Conservation (phyloP, 2,888 invertebrate genomes). For the Rhamnusium bicolor region DNA sequence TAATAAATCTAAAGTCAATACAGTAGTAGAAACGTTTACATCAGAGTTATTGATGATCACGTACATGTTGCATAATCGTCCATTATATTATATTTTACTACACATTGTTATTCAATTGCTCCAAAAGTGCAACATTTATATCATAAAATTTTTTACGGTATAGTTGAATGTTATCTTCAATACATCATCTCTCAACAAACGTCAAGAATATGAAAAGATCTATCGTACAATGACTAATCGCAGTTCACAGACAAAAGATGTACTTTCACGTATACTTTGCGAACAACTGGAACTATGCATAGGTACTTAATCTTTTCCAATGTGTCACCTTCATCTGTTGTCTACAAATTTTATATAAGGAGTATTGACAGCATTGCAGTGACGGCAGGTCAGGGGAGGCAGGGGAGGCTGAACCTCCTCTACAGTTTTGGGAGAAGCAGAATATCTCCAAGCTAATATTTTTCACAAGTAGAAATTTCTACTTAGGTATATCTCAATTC, state of each 20-base stretch:
- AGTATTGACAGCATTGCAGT: too few relatives aligned
- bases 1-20: background rate
- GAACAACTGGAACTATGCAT: too few relatives aligned
- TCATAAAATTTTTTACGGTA: conserved; percentile 38
- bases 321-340: too few relatives aligned
- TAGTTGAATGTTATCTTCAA: conserved; percentile 44
- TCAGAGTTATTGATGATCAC: background rate
- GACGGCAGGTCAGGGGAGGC: too few relatives aligned
- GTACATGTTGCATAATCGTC: background rate
- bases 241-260: conserved; percentile 13
- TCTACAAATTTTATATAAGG: too few relatives aligned
- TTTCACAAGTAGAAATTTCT: too few relatives aligned
- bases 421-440: too few relatives aligned
- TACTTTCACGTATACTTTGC: conserved; percentile 18
- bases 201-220: conserved; percentile 44
- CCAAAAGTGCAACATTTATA: conserved; percentile 39
- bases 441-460: too few relatives aligned
- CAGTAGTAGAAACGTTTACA: background rate
- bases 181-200: conserved; percentile 38
- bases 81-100: conserved; percentile 1
- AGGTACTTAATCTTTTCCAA: too few relatives aligned
- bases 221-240: conserved; percentile 43
- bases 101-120: conserved; percentile 13
- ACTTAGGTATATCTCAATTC: too few relatives aligned
- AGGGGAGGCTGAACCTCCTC: too few relatives aligned